A percentile compares a stretch with the other conserved stretches of the same genome.
Conservation (phyloP, 2,113 vertebrate genomes). For the Numida meleagris region DNA sequence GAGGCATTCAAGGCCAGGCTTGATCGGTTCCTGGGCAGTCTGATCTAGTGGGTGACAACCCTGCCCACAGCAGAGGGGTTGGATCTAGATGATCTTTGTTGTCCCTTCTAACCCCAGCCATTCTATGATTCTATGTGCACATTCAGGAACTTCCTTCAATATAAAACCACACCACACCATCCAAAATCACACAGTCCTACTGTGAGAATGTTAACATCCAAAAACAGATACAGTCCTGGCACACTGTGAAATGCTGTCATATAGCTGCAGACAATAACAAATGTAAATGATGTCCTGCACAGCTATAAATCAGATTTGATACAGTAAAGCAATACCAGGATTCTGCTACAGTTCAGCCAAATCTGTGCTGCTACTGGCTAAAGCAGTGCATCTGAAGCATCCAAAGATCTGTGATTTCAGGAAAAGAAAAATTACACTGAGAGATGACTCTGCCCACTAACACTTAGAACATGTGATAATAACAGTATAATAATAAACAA, state of each 20-base stretch:
- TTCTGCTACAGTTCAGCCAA: neutral
- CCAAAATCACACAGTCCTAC: neutral
- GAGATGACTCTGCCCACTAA: neutral
- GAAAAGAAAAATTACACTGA: neutral
- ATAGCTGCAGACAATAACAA: neutral
- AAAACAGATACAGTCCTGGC: neutral
- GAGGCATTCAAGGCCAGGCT: too few relatives aligned
- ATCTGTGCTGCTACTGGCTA: neutral
- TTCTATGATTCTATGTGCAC: too few relatives aligned
- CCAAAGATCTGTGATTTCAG: neutral
- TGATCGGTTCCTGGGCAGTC: too few relatives aligned
- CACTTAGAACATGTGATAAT: neutral
- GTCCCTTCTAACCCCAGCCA: too few relatives aligned
- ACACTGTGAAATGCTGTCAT: neutral
- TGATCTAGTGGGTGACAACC: too few relatives aligned
- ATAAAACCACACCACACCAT: neutral
- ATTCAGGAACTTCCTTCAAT: neutral
- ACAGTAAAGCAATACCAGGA: neutral
- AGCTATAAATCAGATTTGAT: slow-evolving; percentile 15
- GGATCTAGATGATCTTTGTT: too few relatives aligned
- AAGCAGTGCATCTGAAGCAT: neutral
- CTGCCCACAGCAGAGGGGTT: too few relatives aligned
- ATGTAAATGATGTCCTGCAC: neutral
- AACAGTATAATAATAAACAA: slow-evolving; percentile 3
- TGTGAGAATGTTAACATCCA: neutral